These are phyloP conservation scores for Sarcophaga variegata DNA, from an alignment of 2,888 invertebrate species.

Conservation along the genomic window DNA sequence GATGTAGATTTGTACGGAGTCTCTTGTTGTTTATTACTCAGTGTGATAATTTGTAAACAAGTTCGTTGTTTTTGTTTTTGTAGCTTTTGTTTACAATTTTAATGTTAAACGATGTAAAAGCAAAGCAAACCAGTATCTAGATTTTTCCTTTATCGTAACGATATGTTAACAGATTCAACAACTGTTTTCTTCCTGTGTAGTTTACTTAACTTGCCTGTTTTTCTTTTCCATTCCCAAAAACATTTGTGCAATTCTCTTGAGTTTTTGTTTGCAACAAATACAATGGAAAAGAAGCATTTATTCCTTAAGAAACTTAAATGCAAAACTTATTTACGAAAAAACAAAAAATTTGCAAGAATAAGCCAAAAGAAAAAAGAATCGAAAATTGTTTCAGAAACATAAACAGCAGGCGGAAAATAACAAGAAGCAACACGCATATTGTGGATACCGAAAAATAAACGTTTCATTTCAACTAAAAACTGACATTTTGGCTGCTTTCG, in stretches of 20 bases:
- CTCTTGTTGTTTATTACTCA: too few relatives aligned
- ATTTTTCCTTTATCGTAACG: too few relatives aligned
- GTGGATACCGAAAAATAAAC: slow-evolving; percentile 50
- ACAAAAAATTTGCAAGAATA: not conserved
- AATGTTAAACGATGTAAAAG: too few relatives aligned
- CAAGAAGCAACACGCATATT: slow-evolving; percentile 59
- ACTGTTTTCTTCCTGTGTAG: not conserved
- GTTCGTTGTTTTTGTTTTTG: too few relatives aligned
- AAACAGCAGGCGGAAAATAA: slow-evolving; percentile 55
- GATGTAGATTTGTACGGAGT: too few relatives aligned
- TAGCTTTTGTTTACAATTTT: too few relatives aligned
- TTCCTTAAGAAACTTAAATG: slow-evolving; percentile 46
- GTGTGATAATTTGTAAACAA: too few relatives aligned
- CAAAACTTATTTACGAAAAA: slow-evolving; percentile 45
- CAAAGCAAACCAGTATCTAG: too few relatives aligned
- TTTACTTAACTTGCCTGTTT: not conserved
- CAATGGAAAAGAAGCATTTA: slow-evolving; percentile 1
- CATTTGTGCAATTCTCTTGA: slow-evolving; percentile 31
- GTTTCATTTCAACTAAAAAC: slow-evolving; percentile 57
- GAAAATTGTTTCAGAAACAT: slow-evolving; percentile 30
- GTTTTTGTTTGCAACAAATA: slow-evolving; percentile 12
- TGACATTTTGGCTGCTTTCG: slow-evolving; percentile 46
- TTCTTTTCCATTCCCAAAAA: not conserved
- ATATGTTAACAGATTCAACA: too few relatives aligned
- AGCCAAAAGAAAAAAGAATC: not conserved